Evolutionary conservation across 1,140 invertebrate genomes (phyloP).

Genomic region (Nylanderia fulva): DNA sequence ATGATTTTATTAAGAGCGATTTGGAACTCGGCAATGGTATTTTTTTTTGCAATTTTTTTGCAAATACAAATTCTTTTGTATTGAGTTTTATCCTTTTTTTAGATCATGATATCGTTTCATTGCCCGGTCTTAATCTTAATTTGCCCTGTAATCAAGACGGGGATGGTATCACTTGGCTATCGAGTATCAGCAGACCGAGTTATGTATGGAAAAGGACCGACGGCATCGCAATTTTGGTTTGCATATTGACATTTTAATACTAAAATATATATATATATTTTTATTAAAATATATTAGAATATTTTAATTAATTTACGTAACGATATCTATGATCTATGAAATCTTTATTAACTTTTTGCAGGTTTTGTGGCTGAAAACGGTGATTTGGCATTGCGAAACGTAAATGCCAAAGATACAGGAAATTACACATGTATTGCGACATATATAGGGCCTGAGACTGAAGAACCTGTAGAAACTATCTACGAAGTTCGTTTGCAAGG

Average conservation of each 20-base stretch:
- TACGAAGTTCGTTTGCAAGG: slow-evolving; percentile 65
- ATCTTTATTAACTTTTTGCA: slow-evolving; percentile 17
- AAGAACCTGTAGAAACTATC: slow-evolving; percentile 74
- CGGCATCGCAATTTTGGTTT: slow-evolving; percentile 72
- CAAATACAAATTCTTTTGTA: slow-evolving; percentile 9
- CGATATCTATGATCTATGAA: not conserved
- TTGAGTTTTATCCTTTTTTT: slow-evolving; percentile 31
- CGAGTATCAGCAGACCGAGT: slow-evolving; percentile 77
- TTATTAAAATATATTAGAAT: too few relatives aligned
- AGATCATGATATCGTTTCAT: slow-evolving; percentile 77
- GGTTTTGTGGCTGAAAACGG: slow-evolving; percentile 78
- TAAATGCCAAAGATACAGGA: slow-evolving; percentile 78
- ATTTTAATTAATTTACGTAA: not conserved
- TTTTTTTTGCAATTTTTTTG: slow-evolving; percentile 16
- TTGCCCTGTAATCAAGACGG: slow-evolving; percentile 78
- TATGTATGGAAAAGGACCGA: slow-evolving; percentile 79
- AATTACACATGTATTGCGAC: slow-evolving; percentile 81
- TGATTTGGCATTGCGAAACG: slow-evolving; percentile 76
- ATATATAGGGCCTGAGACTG: slow-evolving; percentile 80
- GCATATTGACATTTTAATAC: too few relatives aligned
- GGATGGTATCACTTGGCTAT: slow-evolving; percentile 76
- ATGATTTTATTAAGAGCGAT: slow-evolving; percentile 63
- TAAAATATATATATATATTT: too few relatives aligned
- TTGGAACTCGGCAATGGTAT: slow-evolving; percentile 59
- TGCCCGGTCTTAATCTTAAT: slow-evolving; percentile 78